Evolutionary conservation across 1,140 invertebrate species (phyloP), one percentile per base, ranked within the genome.

Genomic region (Cyclina sinensis): DNA sequence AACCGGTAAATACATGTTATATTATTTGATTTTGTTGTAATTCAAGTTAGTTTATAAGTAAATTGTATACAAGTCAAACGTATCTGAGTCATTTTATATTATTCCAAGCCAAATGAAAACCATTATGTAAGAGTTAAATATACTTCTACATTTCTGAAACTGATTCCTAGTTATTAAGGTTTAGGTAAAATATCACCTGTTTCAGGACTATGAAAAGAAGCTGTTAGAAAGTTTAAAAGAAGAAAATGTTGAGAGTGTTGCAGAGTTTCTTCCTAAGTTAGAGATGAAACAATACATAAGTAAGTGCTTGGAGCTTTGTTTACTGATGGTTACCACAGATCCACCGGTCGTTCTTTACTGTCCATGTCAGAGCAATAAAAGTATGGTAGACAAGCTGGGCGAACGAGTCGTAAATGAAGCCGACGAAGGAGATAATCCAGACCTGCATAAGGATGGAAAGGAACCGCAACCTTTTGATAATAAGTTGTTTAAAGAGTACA

Each of bases 281-380:
- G 4, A 74, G 21, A 54, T 78, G 14, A 78, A 51, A 1, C 5
- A 3, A 4, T 78, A 78, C 43, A 16, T 78, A 1, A 54, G 16
- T 5, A 78, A 78, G 48, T 78, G 74, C 39, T 32, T 78, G 11
- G 43, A 78, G 32, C 74, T 78, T 24, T 51, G 74, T 27, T 18
- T 78, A 21, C 43, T 78, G n/a, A 78, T 78, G 74, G 48, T 51
- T 0, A 32, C 74, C 5, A 48, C 74, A 1, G 74, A 78, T 37
- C 74, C 74, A 27, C 74, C 74, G 2, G n/a, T 78, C 48, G 74
- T 51, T 21, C 3, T 78, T 2, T 27, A 39, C 12, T 78, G 97
- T 39, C 65, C 65, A 1, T 30, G 65, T 1, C 37, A 32, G 65
- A n/a, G 16, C 1, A 32, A 11, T 27, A 62, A 11, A n/a, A 21